Base-by-base conservation (phyloP, 2,113 vertebrate species). In the Galeopterus variegatus region DNA sequence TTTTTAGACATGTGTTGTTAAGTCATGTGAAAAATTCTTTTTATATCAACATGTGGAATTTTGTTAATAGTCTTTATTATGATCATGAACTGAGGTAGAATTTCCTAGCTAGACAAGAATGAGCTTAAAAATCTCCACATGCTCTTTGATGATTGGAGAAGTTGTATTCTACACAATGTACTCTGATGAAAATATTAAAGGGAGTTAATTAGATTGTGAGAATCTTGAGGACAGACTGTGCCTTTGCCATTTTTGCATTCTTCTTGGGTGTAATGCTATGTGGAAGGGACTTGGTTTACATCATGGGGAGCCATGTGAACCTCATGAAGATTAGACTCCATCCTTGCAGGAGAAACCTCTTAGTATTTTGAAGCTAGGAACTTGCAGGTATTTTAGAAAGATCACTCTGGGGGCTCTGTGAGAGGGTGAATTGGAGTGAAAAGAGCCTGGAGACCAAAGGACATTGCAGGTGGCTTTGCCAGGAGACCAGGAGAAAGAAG, bases 1-100 rank as follows among this genome's bases (percentile, higher is more conserved):
- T 93, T 93, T 97, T 97, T 92, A 77, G 80, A 76, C 8, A 70
- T 18, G 21, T 64, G 7, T 65, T 91, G 33, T 93, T 93, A 87
- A 86, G 80, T 80, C 31, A 70, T 89, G 62, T 79, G 79, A 91
- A 87, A 81, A 81, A 76, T 72, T 19, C 45, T 92, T 92, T 82
- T 67, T 15, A 3, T 87, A 64, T 72, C 64, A 88, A 64, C 58
- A 56, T 48, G 26, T 33, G 65, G 62, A 26, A 33, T 93, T 96
- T 70, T 85, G n/a, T 89, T 88, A 73, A 56, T 36, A 18, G 70
- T 62, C 26, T 58, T 93, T 91, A 89, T 36, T 50, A 58, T 62
- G 75, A 45, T 87, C 69, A 76, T 77, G 90, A 93, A 28, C 33
- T 67, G 36, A 72, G 12, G 62, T 81, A 79, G 64, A 86, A 23